Evolutionary conservation across 1,140 invertebrate genomes (phyloP).

Genomic region (Matsumurasca onukii): DNA sequence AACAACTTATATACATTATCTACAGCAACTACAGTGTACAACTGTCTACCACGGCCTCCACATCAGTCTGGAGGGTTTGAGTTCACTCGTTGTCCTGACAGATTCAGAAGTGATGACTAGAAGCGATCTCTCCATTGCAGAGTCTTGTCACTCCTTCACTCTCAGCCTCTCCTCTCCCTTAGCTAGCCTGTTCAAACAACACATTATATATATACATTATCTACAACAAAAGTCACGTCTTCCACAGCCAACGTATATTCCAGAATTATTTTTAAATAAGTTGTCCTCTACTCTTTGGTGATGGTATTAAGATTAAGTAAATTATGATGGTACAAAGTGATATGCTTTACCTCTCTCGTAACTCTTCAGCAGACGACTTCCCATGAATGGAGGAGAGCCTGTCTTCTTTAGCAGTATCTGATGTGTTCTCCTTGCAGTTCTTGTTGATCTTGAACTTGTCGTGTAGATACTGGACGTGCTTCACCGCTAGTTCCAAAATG

Average conservation of each 20-base stretch:
- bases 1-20: too few species aligned
- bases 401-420: neutral
- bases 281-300: too few species aligned
- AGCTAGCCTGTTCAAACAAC: too few species aligned
- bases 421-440: neutral
- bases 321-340: too few species aligned
- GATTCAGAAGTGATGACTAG: neutral
- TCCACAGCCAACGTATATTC: too few species aligned
- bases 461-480: constrained; percentile 55
- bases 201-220: too few species aligned
- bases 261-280: too few species aligned
- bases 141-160: neutral
- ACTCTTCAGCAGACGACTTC: too few species aligned
- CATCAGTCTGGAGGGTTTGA: neutral
- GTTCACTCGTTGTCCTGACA: neutral
- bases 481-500: constrained; percentile 66
- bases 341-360: too few species aligned
- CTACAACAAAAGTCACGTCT: too few species aligned
- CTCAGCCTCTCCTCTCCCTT: neutral
- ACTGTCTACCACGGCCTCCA: constrained; percentile 10
- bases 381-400: too few species aligned
- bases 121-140: constrained; percentile 7
- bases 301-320: too few species aligned
- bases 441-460: constrained; percentile 24
- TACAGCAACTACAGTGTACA: neutral